Evolutionary conservation across 2,797 vertebrate species (phyloP).

Genomic region (Argentina silus): DNA sequence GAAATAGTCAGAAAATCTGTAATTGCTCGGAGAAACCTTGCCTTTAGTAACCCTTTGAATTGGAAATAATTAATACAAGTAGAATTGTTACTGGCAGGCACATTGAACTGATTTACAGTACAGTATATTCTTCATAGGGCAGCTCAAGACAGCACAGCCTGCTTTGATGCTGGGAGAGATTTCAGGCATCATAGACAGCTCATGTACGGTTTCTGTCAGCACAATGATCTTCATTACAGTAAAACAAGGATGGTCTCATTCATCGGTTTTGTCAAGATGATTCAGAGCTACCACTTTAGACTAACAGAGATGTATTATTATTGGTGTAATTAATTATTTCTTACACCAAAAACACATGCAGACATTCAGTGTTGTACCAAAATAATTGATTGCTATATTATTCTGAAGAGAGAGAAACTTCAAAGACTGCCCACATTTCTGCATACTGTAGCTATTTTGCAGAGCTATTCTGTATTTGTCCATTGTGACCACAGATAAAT

Average conservation of each 20-base stretch:
- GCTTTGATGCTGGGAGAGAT: conserved; percentile 3
- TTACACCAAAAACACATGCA: background rate
- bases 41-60: conserved; percentile 11
- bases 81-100: conserved; percentile 5
- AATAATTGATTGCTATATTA: too few relatives aligned
- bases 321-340: too few relatives aligned
- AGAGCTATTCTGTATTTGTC: too few relatives aligned
- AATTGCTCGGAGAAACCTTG: background rate
- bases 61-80: conserved; percentile 24
- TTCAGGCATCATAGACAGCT: background rate
- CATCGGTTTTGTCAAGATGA: conserved; percentile 1
- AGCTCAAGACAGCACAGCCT: background rate
- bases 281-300: background rate
- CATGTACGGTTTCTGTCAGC: background rate
- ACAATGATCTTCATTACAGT: background rate
- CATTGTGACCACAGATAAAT: too few relatives aligned
- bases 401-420: too few relatives aligned
- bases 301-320: background rate
- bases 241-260: background rate
- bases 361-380: background rate
- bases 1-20: background rate
- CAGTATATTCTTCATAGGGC: background rate
- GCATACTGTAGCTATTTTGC: too few relatives aligned
- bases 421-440: too few relatives aligned
- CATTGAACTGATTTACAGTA: conserved; percentile 10